Conservation (phyloP, 2,113 vertebrate genomes). For the Chitala chitala region DNA sequence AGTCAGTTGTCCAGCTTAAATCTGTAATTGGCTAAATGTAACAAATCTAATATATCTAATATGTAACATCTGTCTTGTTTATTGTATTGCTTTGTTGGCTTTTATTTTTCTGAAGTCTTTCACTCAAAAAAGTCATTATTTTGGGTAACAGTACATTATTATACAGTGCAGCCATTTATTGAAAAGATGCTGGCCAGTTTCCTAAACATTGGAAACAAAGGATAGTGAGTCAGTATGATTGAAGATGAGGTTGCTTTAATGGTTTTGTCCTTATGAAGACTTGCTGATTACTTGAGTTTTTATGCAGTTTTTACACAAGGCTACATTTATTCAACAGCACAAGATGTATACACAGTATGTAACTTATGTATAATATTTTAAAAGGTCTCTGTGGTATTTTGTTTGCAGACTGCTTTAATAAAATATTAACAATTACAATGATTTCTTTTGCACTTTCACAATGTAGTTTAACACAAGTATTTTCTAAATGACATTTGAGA, state of each 20-base stretch:
- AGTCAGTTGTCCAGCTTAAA: background rate
- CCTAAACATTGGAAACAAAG: too few relatives aligned
- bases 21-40: background rate
- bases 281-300: conserved; percentile 46
- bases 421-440: conserved; percentile 38
- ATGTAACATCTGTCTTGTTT: too few relatives aligned
- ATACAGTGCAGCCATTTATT: too few relatives aligned
- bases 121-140: too few relatives aligned
- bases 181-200: too few relatives aligned
- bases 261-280: background rate
- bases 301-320: conserved; percentile 41
- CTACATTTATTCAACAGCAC: conserved; percentile 37
- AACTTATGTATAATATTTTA: conserved; percentile 35
- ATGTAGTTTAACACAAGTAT: too few relatives aligned
- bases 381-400: conserved; percentile 38
- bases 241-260: background rate
- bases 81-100: too few relatives aligned
- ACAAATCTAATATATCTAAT: background rate
- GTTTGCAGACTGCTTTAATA: conserved; percentile 54
- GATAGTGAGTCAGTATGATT: background rate
- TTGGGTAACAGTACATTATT: too few relatives aligned
- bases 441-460: background rate
- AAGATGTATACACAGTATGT: conserved; percentile 24
- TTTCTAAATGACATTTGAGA: too few relatives aligned
- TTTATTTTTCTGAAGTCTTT: too few relatives aligned